Evolutionary conservation across 1,140 invertebrate genomes (phyloP).

Genomic region (Pseudomyrmex sp.): DNA sequence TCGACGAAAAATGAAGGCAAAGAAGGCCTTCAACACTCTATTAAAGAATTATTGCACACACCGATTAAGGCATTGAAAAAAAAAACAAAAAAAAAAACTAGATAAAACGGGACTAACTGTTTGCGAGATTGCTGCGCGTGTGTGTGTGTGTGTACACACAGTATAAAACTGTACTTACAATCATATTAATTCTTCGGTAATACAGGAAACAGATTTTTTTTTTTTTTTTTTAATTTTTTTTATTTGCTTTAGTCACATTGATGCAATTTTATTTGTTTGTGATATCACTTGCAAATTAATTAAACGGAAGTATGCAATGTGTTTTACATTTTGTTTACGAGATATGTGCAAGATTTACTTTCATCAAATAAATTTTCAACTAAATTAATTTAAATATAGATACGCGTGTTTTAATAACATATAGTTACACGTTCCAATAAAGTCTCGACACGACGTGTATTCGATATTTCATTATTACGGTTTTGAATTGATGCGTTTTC

Average conservation of each 20-base stretch:
- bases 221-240: not conserved
- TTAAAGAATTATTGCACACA: too few species aligned
- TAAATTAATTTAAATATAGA: constrained; percentile 41
- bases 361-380: constrained; percentile 38
- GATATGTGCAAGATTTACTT: constrained; percentile 30
- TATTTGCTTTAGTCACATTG: not conserved
- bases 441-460: constrained; percentile 5
- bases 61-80: too few species aligned
- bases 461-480: not conserved
- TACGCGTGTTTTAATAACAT: not conserved
- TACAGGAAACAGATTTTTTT: too few species aligned
- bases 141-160: too few species aligned
- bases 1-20: too few species aligned
- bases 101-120: too few species aligned
- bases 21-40: too few species aligned
- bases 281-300: constrained; percentile 66
- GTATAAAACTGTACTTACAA: too few species aligned
- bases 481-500: not conserved
- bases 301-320: constrained; percentile 60
- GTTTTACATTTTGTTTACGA: constrained; percentile 41
- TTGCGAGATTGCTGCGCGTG: too few species aligned
- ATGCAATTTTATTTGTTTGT: constrained; percentile 52
- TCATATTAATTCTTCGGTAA: too few species aligned
- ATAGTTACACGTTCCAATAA: constrained; percentile 26
- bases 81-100: too few species aligned